Base-by-base conservation (phyloP, 2,888 invertebrate genomes). In the Caenorhabditis sp. region DNA sequence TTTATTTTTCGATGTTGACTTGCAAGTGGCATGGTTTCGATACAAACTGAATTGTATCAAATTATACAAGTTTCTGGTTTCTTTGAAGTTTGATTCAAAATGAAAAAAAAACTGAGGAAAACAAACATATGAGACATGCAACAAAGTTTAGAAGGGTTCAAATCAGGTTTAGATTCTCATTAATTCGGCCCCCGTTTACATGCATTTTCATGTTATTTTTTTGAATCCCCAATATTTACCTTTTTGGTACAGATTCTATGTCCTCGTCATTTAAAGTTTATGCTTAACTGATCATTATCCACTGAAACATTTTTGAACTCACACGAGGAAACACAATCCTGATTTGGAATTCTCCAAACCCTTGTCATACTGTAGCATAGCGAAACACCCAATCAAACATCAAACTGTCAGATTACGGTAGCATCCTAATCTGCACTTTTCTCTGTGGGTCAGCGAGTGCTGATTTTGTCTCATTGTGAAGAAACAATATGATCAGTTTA, bases 401-500 rank as follows among this genome's bases (percentile, higher is more conserved):
- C 75, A 59, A 75, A 75, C 58, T 28, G 66, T 56, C 47, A 44
- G 64, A 56, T 74, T 54, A 49, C 51, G 14, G 8, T 19, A 10
- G 10, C n/a, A 35, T 54, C 41, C 49, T 35, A 47, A 26, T 63
- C n/a, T n/a, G 16, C 28, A 31, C 16, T 31, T 31, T n/a, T 58
- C n/a, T 5, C 2, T 14, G 22, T 28, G 16, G 54, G 26, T 54
- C 7, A 26, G 14, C n/a, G 5, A 19, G 19, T 26, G 0, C 14
- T 41, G 28, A 58, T 69, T 61, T 47, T 35, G 5, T 56, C 54
- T 61, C 61, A 58, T 44, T 56, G 16, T 16, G n/a, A 47, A 47
- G 44, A 44, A 16, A 3, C 12, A 44, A n/a, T 44, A 16, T 76
- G 41, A 64, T 59, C 64, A 44, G 58, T 58, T 56, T 41, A 51